Evolutionary conservation across 2,113 vertebrate species (phyloP).

Genomic region (Circaetus gallicus): DNA sequence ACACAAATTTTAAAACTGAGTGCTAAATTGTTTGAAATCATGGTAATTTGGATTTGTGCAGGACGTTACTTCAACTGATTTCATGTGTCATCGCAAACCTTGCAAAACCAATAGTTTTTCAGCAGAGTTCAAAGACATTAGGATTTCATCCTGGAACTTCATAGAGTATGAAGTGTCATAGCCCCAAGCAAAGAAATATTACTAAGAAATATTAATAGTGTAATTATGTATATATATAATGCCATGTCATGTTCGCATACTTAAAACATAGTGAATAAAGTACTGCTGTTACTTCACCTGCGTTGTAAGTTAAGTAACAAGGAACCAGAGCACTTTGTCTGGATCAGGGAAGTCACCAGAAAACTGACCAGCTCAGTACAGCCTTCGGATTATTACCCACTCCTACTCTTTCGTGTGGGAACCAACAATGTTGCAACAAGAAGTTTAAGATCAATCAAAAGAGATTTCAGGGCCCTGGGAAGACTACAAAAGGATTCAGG

Average conservation of each 20-base stretch:
- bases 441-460: background rate
- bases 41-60: background rate
- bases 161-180: background rate
- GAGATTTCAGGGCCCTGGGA: background rate
- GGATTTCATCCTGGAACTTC: background rate
- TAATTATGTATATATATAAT: background rate
- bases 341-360: background rate
- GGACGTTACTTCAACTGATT: background rate
- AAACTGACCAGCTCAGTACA: background rate
- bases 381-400: background rate
- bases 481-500: background rate
- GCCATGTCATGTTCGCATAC: background rate
- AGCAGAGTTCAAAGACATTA: background rate
- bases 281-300: background rate
- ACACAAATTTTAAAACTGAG: background rate
- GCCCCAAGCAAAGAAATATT: background rate
- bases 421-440: background rate
- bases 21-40: background rate
- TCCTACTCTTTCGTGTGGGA: background rate
- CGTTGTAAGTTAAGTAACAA: background rate
- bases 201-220: background rate
- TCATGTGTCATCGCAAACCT: background rate
- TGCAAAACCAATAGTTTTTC: background rate
- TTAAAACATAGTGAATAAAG: background rate
- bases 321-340: background rate